Evolutionary conservation across 2,113 vertebrate species (phyloP), one percentile per base, ranked within the genome.

Genomic region (Carollia perspicillata): DNA sequence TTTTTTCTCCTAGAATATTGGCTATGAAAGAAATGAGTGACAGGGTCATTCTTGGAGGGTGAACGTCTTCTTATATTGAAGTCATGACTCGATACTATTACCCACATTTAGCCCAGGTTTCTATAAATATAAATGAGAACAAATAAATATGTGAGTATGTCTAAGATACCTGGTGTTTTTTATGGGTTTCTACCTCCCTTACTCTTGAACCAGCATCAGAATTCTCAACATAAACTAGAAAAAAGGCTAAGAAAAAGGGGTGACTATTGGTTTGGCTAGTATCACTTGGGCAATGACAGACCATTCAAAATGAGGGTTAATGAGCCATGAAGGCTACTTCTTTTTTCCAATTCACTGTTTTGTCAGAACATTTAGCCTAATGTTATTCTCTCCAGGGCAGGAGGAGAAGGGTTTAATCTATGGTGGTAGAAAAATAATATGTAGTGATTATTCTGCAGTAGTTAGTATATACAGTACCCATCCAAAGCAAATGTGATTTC

Each of bases 101-200:
- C 5, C 8, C 10, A 53, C 23, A 26, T 55, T 89, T 68, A 94
- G 26, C 3, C 35, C 5, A 65, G 33, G 2, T 7, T 84, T 65
- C 28, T 58, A 55, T 26, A 63, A 89, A 80, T 84, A 80, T 74
- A 74, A 94, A 53, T 83, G 12, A 49, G 16, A 95, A 63, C 30
- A 33, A 80, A 80, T 44, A 88, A 84, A 60, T 92, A 42, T 66
- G 33, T 26, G 58, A 93, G 68, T 66, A 8, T 33, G 2, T 30
- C 4, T 6, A 86, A 89, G 35, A 51, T 1, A 11, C 1, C 66
- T 53, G 6, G 12, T 35, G 4, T 69, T 75, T 75, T 79, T 81
- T n/a, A 80, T 75, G 12, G 1, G 1, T 65, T 86, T 86, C 17
- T 42, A 53, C 20, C 16, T 78, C 40, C 78, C 3, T 74, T 79